phyloP scores from a whole-genome alignment of 2,113 vertebrate genomes.

The Coturnix japonica region DNA sequence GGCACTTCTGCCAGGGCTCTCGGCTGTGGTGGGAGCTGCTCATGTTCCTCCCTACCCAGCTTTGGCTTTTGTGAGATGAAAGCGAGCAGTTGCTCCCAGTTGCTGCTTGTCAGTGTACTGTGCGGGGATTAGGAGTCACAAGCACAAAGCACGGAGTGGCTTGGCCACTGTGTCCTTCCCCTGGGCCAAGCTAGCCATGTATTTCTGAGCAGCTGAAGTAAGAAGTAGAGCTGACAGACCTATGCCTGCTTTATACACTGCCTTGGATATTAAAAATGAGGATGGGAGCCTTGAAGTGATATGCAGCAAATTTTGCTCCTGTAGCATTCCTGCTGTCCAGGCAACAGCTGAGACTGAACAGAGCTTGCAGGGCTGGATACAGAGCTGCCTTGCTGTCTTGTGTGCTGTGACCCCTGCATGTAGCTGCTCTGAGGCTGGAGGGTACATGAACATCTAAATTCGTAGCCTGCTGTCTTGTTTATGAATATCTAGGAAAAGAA shows the following conservation, averaged over 20 bases:
- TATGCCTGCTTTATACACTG: neutral
- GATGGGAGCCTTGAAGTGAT: neutral
- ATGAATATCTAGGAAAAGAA: neutral
- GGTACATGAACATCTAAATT: neutral
- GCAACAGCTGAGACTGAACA: neutral
- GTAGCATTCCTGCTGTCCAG: fast-evolving
- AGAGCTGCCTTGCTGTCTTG: neutral
- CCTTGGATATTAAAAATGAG: neutral
- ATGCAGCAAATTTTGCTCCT: neutral
- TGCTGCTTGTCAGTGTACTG: neutral
- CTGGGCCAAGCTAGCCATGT: neutral
- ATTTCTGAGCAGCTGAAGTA: neutral
- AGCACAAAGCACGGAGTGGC: neutral
- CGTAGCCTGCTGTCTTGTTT: neutral
- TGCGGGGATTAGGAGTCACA: neutral
- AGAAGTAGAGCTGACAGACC: neutral
- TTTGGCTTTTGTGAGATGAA: neutral
- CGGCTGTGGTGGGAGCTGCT: neutral
- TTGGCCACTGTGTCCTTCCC: neutral
- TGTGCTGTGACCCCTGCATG: too few species aligned
- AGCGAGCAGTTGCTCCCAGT: neutral
- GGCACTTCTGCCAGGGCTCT: neutral
- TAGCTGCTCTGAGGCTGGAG: neutral
- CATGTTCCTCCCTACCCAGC: neutral
- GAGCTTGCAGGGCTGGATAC: neutral